Evolutionary conservation across 2,888 invertebrate species (phyloP).

Genomic region (Malthinus flaveolus): DNA sequence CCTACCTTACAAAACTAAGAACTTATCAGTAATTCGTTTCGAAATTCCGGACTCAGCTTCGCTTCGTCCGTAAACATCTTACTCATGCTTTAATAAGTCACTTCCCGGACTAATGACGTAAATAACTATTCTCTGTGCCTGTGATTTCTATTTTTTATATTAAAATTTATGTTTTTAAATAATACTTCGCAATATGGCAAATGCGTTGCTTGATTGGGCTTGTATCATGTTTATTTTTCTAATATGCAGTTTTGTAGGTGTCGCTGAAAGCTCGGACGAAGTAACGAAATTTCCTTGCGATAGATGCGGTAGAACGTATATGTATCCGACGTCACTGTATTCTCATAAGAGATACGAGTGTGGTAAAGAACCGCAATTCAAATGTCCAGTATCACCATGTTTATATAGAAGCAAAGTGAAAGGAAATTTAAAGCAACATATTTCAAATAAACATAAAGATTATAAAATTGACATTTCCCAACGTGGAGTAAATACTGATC

Average conservation of each 20-base stretch:
- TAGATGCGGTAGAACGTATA: constrained; percentile 33
- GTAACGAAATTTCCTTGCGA: constrained; percentile 25
- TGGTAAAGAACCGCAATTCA: constrained; percentile 40
- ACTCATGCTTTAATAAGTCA: too few relatives aligned
- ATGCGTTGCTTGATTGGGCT: too few relatives aligned
- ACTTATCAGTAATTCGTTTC: too few relatives aligned
- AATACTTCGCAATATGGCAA: too few relatives aligned
- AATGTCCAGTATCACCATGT: constrained; percentile 42
- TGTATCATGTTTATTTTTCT: neutral
- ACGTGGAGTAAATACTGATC: too few relatives aligned
- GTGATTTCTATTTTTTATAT: too few relatives aligned
- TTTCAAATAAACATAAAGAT: constrained; percentile 24
- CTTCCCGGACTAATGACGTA: too few relatives aligned
- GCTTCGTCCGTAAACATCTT: too few relatives aligned
- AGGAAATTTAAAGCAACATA: constrained; percentile 32
- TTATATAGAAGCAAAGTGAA: constrained; percentile 44
- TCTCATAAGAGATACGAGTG: constrained; percentile 36
- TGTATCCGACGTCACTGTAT: constrained; percentile 18
- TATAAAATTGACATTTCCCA: neutral
- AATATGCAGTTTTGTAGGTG: constrained; percentile 7
- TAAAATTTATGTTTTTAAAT: too few relatives aligned
- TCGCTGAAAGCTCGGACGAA: neutral
- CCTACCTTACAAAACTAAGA: too few relatives aligned
- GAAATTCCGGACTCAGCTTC: too few relatives aligned
- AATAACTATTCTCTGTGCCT: too few relatives aligned